Evolutionary conservation across 1,140 invertebrate genomes (phyloP), one percentile per base, ranked within the genome.

Genomic region (Cherax quadricarinatus): DNA sequence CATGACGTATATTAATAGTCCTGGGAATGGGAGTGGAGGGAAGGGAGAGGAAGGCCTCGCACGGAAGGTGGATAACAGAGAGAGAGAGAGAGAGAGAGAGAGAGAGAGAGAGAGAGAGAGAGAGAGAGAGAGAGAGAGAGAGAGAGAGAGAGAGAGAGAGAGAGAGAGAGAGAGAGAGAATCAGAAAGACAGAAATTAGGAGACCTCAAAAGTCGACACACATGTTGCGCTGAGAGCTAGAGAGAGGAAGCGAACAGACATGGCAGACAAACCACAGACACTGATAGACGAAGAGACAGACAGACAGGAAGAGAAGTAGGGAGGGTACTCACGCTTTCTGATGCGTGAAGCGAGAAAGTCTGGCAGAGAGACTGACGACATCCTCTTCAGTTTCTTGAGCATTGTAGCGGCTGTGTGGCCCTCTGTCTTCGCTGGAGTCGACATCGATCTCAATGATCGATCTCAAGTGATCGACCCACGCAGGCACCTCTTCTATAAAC

Each of bases 311-410:
- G 66, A 86, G 3, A 49, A n/a, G 12, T 5, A 73, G n/a, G 16
- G 21, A 80, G 80, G 57, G 6, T 51, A 92, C 90, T 92, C 51
- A 92, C 90, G 85, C 18, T 79, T 85, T 57, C 89, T 86, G 2
- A 85, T 21, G 12, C 90, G 18, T 6, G 84, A 51, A 2, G 75
- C 79, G 30, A 87, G 53, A 48, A 92, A 92, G 21, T 92, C 90
- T 4, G 90, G 90, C 3, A 92, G 85, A 5, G 90, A 92, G 12
- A 83, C 86, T 5, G 90, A 87, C 0, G 90, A 92, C 90, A 92
- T 92, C 70, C 90, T 57, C 49, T 92, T 92, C 41, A 92, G 85
- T 30, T 92, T 92, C 90, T 92, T 87, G 78, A 92, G 81, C 90
- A 92, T 92, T 78, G 78, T 41, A 18, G 82, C 21, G 12, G 73